Evolutionary conservation across 1,140 invertebrate species (phyloP), one percentile per base, ranked within the genome.

Genomic region (Planococcus citri): DNA sequence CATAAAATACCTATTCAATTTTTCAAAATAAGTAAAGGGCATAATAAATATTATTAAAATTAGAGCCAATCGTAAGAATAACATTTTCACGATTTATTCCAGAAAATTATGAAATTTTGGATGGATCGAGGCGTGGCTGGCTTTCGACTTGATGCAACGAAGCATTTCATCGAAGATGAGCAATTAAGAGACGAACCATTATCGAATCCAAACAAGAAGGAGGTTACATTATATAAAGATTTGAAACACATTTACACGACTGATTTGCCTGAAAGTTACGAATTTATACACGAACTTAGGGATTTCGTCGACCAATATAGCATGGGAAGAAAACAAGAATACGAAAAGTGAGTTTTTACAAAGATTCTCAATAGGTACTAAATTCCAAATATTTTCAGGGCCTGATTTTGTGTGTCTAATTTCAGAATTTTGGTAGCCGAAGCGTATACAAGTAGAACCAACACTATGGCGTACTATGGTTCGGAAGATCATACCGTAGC

Each of bases 71-170:
- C n/a, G n/a, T n/a, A n/a, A n/a, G n/a, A n/a, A n/a, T n/a, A n/a
- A n/a, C n/a, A n/a, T n/a, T n/a, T n/a, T n/a, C n/a, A n/a, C n/a
- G 8, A 60, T 60, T 60, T 60, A 20, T 60, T 20, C 8, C 57
- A 60, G n/a, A 76, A 81, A 20, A 83, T 81, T 3, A 76, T 84
- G 72, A 74, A 72, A 1, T 84, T 83, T 76, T 90, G 88, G 88
- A 70, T 89, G 1, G 78, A 86, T 6, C 79, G 80, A 73, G 88
- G 87, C 1, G 85, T 86, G 0, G 84, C 85, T 73, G 88, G 88
- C 0, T 89, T 89, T 74, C 78, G 87, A 69, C 79, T 90, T 0
- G 84, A 87, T 72, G 83, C 85, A 70, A 76, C 84, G 2, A 76
- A 78, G 29, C 75, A 77, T 61, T 60, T 84, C 38, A 76, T 79